Conservation (phyloP, 2,888 invertebrate genomes). For the Ennomos erosarius region DNA sequence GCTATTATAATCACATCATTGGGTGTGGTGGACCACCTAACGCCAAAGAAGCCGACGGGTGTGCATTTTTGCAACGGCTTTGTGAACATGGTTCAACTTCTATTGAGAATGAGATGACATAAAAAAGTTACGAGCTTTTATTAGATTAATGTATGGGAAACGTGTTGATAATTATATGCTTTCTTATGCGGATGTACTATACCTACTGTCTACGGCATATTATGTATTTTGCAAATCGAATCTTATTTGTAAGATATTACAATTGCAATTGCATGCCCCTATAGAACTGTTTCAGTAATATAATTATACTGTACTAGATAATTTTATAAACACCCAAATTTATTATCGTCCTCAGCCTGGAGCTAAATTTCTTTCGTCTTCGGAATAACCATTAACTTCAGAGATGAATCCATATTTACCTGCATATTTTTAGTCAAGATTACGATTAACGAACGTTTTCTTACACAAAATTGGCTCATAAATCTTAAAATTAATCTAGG, state of each 20-base stretch:
- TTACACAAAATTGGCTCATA: constrained; percentile 23
- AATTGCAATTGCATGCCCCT: no score
- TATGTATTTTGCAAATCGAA: no score
- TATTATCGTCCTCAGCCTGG: no score
- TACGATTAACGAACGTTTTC: constrained; percentile 16
- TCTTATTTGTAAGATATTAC: no score
- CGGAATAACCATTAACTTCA: no score
- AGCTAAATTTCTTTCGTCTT: no score
- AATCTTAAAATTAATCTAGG: constrained; percentile 41
- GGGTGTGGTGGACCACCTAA: constrained; percentile 77
- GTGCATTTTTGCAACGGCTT: constrained; percentile 79
- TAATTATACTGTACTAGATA: no score
- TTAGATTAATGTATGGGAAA: constrained; percentile 42
- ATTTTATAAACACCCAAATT: no score
- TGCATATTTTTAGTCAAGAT: constrained; percentile 11
- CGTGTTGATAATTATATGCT: constrained; percentile 22
- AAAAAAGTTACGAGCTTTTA: constrained; percentile 47
- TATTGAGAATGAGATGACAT: constrained; percentile 63
- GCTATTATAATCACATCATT: constrained; percentile 84
- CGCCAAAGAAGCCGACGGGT: constrained; percentile 77
- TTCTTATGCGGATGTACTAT: constrained; percentile 12
- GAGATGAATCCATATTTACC: no score
- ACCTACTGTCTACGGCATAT: not conserved
- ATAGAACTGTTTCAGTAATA: no score
- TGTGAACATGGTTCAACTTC: constrained; percentile 62